Evolutionary conservation across 2,797 vertebrate species (phyloP), one percentile per base, ranked within the genome.

Genomic region (Myripristis jacobus): DNA sequence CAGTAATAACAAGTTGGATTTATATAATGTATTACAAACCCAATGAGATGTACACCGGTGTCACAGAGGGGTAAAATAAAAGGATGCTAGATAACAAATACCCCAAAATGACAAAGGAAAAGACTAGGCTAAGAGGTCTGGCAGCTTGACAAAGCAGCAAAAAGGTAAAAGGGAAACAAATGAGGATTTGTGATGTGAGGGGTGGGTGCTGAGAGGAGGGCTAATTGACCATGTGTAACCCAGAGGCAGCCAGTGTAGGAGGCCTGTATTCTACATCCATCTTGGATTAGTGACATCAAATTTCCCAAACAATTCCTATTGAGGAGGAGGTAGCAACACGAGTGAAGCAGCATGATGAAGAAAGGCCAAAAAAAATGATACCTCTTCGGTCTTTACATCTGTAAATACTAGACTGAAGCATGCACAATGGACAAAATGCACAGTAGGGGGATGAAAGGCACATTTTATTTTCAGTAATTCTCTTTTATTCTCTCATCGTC

Each of bases 381-480:
- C 18, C 0, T 6, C 43, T 46, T 31, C 3, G 62, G 13, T 57
- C 22, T 8, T 3, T 58, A 55, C 4, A 19, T 52, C 48, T 55
- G 18, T 55, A 54, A 57, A 65, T 53, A 34, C 18, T 18, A n/a
- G 11, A 18, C 44, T 65, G 19, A 75, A 47, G 9, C 19, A 70
- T 24, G 54, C 46, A 52, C 31, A 41, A 48, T 38, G 61, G 50
- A 34, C 44, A 67, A 16, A 52, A 44, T 24, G 10, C 48, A n/a
- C 6, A 53, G 38, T 52, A 29, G 21, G 16, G 29, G 48, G 53
- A 68, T 61, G 24, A 63, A 71, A 67, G 61, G 19, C 22, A 75
- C 69, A 54, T 66, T 62, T 69, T 68, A 25, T 55, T 34, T 69
- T 68, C 29, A 52, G 75, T 75, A 70, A 75, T 1, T 2, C 11